Evolutionary conservation across 2,113 vertebrate genomes (phyloP).

Genomic region (Argyrosomus japonicus): DNA sequence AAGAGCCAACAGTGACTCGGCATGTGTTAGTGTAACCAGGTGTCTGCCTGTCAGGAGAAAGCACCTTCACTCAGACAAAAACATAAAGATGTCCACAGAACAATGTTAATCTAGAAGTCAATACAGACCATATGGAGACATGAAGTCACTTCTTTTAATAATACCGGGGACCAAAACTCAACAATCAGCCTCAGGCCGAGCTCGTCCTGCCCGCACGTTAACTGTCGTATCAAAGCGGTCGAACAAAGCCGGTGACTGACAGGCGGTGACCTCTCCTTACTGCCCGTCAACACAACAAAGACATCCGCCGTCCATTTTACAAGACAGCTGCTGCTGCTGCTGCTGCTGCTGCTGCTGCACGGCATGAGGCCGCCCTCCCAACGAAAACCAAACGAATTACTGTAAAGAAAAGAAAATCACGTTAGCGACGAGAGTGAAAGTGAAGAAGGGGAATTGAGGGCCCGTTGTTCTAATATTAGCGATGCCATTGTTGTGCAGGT

Average conservation of each 20-base stretch:
- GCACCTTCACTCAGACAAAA: conserved; percentile 1
- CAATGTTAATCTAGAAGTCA: conserved; percentile 26
- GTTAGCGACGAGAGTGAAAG: conserved; percentile 62
- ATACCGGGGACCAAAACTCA: conserved; percentile 22
- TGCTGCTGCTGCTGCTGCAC: conserved; percentile 62
- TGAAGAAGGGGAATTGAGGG: conserved; percentile 24
- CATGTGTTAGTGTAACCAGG: neutral
- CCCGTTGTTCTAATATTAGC: conserved; percentile 69
- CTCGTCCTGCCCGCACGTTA: conserved; percentile 11
- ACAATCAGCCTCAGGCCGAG: conserved; percentile 24
- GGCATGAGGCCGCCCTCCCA: conserved; percentile 5
- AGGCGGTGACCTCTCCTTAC: conserved; percentile 62
- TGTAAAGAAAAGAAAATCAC: conserved; percentile 74
- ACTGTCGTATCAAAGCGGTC: conserved; percentile 27
- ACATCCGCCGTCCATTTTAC: conserved; percentile 30
- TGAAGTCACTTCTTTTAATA: conserved; percentile 8
- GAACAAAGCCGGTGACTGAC: conserved; percentile 64
- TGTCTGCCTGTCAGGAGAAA: neutral
- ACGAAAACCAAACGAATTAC: conserved; percentile 56
- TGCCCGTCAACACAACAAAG: conserved; percentile 72
- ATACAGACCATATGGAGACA: conserved; percentile 49
- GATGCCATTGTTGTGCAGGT: conserved; percentile 49
- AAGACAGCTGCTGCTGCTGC: conserved; percentile 74
- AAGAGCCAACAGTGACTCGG: neutral
- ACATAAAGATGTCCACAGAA: neutral